These are phyloP conservation scores for Anguilla pacifica DNA, from an alignment of 2,797 vertebrate genomes.

Conservation along the genomic window DNA sequence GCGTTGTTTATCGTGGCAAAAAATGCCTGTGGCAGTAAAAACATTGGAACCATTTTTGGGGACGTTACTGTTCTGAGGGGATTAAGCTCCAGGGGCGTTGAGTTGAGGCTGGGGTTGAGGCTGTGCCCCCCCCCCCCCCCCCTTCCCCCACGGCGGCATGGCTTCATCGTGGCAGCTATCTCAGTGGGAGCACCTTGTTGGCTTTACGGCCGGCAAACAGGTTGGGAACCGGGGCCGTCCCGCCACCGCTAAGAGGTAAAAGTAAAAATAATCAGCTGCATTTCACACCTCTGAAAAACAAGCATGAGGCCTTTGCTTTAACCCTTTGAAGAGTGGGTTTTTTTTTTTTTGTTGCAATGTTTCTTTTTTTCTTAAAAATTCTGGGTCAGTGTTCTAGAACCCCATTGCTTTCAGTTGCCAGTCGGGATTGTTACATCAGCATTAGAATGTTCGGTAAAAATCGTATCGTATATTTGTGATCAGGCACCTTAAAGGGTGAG, in stretches of 20 bases:
- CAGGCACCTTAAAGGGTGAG: too few species aligned
- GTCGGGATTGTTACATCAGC: neutral
- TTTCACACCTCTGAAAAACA: neutral
- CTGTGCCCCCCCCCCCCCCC: neutral
- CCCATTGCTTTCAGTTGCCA: slow-evolving; percentile 42
- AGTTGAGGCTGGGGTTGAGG: neutral
- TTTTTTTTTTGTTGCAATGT: slow-evolving; percentile 2
- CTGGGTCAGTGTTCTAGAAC: too few species aligned
- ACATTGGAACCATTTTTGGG: neutral
- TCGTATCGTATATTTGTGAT: too few species aligned
- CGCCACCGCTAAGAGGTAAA: neutral
- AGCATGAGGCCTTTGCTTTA: neutral
- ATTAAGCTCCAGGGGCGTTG: neutral
- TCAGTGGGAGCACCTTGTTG: neutral
- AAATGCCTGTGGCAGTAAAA: neutral
- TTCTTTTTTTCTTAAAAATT: neutral
- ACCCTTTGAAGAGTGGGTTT: neutral
- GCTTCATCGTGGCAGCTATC: neutral
- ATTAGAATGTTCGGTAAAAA: too few species aligned
- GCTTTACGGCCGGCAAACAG: neutral
- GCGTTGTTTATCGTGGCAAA: neutral
- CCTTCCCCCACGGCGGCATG: neutral
- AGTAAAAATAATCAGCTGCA: neutral
- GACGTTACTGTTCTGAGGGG: neutral
- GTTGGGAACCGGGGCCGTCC: neutral